Base-by-base conservation (phyloP, 1,140 invertebrate genomes). In the Lycorma delicatula region DNA sequence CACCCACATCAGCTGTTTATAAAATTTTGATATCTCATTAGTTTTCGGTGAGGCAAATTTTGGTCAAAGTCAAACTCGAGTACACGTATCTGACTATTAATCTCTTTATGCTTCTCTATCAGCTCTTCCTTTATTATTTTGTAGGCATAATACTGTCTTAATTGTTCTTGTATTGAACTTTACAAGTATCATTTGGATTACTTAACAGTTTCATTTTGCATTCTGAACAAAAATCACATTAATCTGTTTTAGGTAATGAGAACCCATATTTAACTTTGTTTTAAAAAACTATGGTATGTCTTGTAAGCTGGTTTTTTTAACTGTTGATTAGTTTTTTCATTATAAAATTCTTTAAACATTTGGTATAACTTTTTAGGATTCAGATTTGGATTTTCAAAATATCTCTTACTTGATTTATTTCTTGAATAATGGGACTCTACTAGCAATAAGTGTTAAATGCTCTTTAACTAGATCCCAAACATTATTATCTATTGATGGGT, bases 31-130 rank as follows among this genome's bases (percentile, higher is more conserved):
- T n/a, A 26, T 61, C 20, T 50, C 56, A 26, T 25, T 58, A 9
- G 56, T 13, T 41, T 58, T 58, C 4, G 60, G 56, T 11, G 59
- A 34, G 60, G 49, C 13, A 49, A 18, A 52, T 61, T 61, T 49
- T 61, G 56, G 25, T 18, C 46, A 36, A 59, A 61, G 44, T 54
- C 60, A 48, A 61, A 61, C 26, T 61, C 60, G 7, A 61, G n/a
- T 4, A 61, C 60, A 44, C 18, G 41, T 20, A 22, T 44, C 41
- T 18, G 16, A 44, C 41, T 3, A 20, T 41, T 41, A 20, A 3
- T n/a, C 20, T 41, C 38, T 41, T 41, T 41, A 41, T 20, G n/a
- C 3, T 41, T 41, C 12, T 12, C 20, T 4, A 41, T 41, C 20
- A 41, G 12, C n/a, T 12, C 38, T 16, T 41, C 38, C 38, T 41